These are phyloP conservation scores for Etheostoma perlongum DNA, from an alignment of 2,797 vertebrate genomes.

Conservation along the genomic window DNA sequence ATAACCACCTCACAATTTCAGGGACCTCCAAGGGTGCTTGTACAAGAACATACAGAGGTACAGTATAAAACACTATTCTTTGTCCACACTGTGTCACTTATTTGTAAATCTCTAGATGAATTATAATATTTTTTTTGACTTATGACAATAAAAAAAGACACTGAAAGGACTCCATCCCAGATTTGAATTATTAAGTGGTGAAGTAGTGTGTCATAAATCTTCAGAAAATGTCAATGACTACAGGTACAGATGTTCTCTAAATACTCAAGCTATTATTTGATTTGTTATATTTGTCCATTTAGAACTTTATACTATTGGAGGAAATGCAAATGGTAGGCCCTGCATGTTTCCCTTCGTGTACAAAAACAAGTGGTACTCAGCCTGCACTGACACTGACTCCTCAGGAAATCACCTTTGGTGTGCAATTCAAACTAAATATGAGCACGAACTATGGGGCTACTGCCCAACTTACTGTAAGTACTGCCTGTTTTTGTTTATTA, in stretches of 20 bases:
- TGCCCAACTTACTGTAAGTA: constrained; percentile 89
- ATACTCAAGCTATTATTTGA: background rate
- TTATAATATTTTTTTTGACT: background rate
- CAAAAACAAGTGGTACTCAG: constrained; percentile 83
- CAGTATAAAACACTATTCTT: background rate
- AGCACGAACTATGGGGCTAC: constrained; percentile 85
- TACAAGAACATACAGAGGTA: constrained; percentile 90
- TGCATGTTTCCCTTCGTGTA: constrained; percentile 93
- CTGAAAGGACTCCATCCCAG: background rate
- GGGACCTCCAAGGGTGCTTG: constrained; percentile 88
- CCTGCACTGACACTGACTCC: constrained; percentile 82
- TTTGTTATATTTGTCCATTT: constrained; percentile 22
- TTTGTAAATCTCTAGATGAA: background rate
- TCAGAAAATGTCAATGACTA: background rate
- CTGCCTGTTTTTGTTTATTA: background rate
- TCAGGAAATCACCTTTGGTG: constrained; percentile 85
- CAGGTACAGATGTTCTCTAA: background rate
- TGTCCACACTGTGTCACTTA: background rate
- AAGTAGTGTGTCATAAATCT: background rate
- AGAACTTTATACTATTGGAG: constrained; percentile 88
- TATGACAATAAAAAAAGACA: background rate
- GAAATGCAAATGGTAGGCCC: constrained; percentile 88
- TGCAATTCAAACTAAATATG: constrained; percentile 83
- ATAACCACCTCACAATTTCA: constrained; percentile 88
- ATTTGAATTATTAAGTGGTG: background rate